Conservation (phyloP, 2,797 vertebrate species). For the Xerus rutilus region DNA sequence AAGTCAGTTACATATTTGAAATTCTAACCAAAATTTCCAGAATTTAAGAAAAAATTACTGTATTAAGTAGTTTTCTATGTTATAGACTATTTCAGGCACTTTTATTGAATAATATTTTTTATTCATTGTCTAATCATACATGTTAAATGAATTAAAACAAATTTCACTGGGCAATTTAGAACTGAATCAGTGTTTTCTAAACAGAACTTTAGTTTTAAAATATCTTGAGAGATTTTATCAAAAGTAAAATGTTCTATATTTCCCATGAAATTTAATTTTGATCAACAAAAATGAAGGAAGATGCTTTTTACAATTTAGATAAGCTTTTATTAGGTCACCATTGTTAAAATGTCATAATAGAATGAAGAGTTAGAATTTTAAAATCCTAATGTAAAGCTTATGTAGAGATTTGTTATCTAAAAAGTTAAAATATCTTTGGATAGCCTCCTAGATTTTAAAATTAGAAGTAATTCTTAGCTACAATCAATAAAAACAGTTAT, state of each 20-base stretch:
- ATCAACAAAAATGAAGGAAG: background rate
- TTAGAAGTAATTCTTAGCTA: background rate
- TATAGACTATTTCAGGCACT: background rate
- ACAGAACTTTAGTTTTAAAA: constrained; percentile 6
- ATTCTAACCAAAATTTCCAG: background rate
- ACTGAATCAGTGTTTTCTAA: background rate
- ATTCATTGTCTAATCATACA: background rate
- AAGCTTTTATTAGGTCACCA: background rate
- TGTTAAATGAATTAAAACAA: background rate
- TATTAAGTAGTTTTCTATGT: background rate
- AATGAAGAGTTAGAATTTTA: background rate
- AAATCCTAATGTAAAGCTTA: background rate
- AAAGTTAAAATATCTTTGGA: background rate
- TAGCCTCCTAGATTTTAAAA: background rate
- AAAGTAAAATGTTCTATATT: background rate
- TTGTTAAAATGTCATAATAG: background rate
- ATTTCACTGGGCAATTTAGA: background rate
- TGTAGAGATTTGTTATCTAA: background rate
- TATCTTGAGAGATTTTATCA: background rate
- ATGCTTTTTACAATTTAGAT: background rate
- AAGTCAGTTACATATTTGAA: background rate
- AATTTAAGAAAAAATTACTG: background rate
- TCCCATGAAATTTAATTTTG: background rate
- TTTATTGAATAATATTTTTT: background rate
- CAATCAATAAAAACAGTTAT: background rate